These are phyloP conservation scores for Nymphalis io DNA, from an alignment of 1,140 invertebrate species.

Conservation along the genomic window DNA sequence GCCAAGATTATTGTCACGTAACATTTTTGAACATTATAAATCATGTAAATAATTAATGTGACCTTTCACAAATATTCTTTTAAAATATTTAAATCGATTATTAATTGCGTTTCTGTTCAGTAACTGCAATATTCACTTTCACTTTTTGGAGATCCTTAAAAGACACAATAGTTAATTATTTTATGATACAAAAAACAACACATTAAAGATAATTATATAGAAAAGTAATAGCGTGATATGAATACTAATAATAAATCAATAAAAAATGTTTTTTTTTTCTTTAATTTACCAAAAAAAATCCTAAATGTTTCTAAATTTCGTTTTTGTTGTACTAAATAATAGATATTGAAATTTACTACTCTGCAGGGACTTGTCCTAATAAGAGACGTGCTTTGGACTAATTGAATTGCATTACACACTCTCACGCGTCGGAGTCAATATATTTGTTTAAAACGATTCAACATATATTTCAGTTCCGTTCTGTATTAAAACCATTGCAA, in stretches of 20 bases:
- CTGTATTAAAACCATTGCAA: neutral
- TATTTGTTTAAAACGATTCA: no score
- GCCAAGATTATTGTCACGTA: no score
- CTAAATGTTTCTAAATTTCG: no score
- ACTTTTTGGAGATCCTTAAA: constrained; percentile 11
- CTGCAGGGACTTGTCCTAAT: neutral
- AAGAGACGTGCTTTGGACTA: neutral
- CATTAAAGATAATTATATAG: no score
- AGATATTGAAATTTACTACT: neutral
- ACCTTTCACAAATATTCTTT: constrained; percentile 20
- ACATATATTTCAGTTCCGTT: neutral
- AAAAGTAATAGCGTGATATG: no score
- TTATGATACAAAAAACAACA: neutral
- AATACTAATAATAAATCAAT: no score
- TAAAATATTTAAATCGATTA: constrained; percentile 24
- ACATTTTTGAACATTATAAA: constrained; percentile 5
- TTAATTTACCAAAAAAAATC: no score
- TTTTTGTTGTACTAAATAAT: no score
- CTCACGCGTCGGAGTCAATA: no score
- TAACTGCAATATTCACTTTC: constrained; percentile 17
- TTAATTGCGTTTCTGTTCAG: constrained; percentile 11
- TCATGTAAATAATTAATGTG: constrained; percentile 18
- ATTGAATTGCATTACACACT: neutral
- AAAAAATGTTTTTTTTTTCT: no score
- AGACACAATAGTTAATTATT: neutral